Conservation (phyloP, 1,140 invertebrate genomes). For the Arctopsyche grandis region DNA sequence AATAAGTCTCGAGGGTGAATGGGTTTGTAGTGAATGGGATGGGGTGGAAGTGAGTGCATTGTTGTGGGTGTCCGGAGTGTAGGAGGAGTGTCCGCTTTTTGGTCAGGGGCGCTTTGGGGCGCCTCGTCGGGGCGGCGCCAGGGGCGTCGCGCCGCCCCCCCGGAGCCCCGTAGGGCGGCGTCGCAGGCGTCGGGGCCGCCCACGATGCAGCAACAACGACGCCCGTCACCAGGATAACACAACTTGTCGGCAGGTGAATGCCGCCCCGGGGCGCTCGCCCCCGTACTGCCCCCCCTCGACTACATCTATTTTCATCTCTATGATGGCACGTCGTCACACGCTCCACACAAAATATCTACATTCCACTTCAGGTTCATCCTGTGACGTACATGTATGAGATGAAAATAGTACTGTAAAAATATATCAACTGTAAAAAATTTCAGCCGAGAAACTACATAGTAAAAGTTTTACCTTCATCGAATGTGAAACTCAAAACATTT, state of each 20-base stretch:
- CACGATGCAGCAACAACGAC: constrained; percentile 49
- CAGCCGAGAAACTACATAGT: too few relatives aligned
- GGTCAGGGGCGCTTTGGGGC: too few relatives aligned
- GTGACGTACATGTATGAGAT: not conserved
- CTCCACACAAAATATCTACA: not conserved
- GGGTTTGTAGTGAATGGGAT: too few relatives aligned
- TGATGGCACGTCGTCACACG: not conserved
- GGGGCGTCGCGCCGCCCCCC: constrained; percentile 27
- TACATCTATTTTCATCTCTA: not conserved
- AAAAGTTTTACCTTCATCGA: too few relatives aligned
- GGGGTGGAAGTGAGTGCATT: too few relatives aligned
- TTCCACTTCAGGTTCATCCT: not conserved
- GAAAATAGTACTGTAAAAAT: too few relatives aligned
- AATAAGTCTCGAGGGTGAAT: too few relatives aligned
- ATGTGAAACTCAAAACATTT: too few relatives aligned
- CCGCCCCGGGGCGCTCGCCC: not conserved
- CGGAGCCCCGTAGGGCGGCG: not conserved
- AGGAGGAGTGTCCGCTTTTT: too few relatives aligned
- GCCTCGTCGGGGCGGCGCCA: not conserved
- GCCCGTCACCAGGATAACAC: constrained; percentile 47
- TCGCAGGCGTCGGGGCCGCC: constrained; percentile 44
- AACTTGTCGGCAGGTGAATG: not conserved
- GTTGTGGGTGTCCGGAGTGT: too few relatives aligned
- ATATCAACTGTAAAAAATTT: too few relatives aligned
- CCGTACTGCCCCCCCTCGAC: not conserved